Evolutionary conservation across 1,140 invertebrate species (phyloP).

Genomic region (Colletes latitarsis): DNA sequence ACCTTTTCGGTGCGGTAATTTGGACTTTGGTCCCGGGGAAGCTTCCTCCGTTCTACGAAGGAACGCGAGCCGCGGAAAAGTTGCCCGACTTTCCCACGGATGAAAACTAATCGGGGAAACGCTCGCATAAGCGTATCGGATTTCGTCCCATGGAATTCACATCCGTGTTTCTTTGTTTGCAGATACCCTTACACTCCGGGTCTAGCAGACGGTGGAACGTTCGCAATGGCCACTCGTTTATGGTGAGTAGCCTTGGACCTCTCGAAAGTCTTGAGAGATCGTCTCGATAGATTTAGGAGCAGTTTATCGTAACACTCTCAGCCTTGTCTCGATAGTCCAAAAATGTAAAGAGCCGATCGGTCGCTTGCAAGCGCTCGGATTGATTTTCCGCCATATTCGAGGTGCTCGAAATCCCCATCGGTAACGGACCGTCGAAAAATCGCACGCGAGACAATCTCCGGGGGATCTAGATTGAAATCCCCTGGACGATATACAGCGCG

Average conservation of each 20-base stretch:
- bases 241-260: slow-evolving; percentile 64
- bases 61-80: too few species aligned
- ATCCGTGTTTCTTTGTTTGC: slow-evolving; percentile 52
- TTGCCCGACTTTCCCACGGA: too few species aligned
- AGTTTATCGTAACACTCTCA: too few species aligned
- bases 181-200: slow-evolving; percentile 55
- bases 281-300: too few species aligned
- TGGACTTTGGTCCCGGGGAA: not conserved
- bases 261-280: not conserved
- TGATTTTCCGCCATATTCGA: too few species aligned
- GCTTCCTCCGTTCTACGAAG: not conserved
- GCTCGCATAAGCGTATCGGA: too few species aligned
- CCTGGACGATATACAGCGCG: not conserved
- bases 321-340: too few species aligned
- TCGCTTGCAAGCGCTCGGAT: too few species aligned
- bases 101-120: too few species aligned
- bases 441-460: not conserved
- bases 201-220: slow-evolving; percentile 46
- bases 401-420: too few species aligned
- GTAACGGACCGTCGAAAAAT: too few species aligned
- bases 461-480: not conserved
- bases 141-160: not conserved
- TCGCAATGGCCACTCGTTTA: slow-evolving; percentile 74
- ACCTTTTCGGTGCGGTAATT: not conserved
- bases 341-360: too few species aligned